Conservation (phyloP, 1,140 invertebrate species). For the Himalopsyche phryganea region DNA sequence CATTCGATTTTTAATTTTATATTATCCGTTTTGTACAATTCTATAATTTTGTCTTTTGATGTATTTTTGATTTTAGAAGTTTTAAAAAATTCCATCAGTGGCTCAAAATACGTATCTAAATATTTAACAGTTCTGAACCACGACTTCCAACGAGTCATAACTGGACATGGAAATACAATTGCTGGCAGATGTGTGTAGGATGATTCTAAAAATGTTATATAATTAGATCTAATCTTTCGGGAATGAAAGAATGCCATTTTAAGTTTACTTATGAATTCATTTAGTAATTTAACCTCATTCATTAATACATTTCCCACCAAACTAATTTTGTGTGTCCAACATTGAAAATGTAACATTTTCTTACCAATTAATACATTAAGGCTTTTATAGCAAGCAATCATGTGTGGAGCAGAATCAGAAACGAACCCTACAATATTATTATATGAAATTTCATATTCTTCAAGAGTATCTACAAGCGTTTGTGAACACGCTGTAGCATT, state of each 20-base stretch:
- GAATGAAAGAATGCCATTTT: constrained; percentile 20
- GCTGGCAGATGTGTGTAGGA: constrained; percentile 7
- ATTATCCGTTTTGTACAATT: constrained; percentile 11
- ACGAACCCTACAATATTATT: no score
- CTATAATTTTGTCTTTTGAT: constrained; percentile 1
- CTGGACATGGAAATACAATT: constrained; percentile 16
- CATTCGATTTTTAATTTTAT: constrained; percentile 18
- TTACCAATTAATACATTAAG: no score
- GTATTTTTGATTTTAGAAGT: not conserved
- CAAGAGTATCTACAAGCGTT: constrained; percentile 19
- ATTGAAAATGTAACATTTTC: constrained; percentile 17
- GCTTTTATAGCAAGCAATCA: constrained; percentile 18
- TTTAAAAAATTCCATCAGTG: not conserved
- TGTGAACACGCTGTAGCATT: constrained; percentile 22
- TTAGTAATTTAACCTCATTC: constrained; percentile 16
- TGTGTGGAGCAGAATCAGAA: constrained; percentile 16
- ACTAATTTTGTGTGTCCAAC: constrained; percentile 19
- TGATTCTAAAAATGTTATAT: constrained; percentile 17
- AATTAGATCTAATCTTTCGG: constrained; percentile 14
- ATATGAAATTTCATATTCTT: constrained; percentile 25
- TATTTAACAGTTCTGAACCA: constrained; percentile 24
- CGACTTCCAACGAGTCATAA: constrained; percentile 19
- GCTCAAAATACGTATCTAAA: constrained; percentile 12
- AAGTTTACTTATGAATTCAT: constrained; percentile 23
- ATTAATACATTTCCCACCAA: constrained; percentile 12